Conservation (phyloP, 2,888 invertebrate species). For the Autographa pulchrina region DNA sequence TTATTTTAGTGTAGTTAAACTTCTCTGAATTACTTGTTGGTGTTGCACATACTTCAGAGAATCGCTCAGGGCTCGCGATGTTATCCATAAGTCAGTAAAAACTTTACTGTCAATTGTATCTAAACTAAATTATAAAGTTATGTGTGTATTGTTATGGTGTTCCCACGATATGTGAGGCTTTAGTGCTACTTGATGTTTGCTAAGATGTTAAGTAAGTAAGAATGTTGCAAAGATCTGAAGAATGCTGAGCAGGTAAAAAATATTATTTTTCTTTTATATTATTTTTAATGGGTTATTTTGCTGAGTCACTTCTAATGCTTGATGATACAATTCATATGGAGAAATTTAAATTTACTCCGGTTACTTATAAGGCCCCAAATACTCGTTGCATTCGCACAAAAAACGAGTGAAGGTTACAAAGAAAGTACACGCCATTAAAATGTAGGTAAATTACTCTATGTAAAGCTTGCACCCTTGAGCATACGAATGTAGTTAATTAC, state of each 20-base stretch:
- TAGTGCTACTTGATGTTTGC: conserved; percentile 19
- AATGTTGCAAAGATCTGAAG: too few relatives aligned
- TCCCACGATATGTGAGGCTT: conserved; percentile 39
- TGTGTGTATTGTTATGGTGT: conserved; percentile 38
- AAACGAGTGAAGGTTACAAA: neutral
- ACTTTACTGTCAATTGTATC: conserved; percentile 55
- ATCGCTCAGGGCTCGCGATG: conserved; percentile 35
- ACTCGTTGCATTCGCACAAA: neutral
- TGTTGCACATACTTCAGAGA: conserved; percentile 43
- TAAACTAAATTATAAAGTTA: conserved; percentile 50
- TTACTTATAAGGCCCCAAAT: neutral
- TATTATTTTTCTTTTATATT: too few relatives aligned
- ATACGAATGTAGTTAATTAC: neutral
- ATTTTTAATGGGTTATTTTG: too few relatives aligned
- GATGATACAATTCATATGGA: too few relatives aligned
- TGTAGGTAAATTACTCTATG: too few relatives aligned
- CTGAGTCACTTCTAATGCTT: too few relatives aligned
- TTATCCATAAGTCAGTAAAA: conserved; percentile 49
- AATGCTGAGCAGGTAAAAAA: conserved; percentile 12
- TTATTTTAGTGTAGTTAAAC: neutral
- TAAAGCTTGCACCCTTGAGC: neutral
- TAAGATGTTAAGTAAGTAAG: too few relatives aligned
- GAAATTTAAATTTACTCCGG: neutral
- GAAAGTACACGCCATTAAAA: neutral
- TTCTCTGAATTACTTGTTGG: conserved; percentile 21